Base-by-base conservation (phyloP, 1,140 invertebrate species). In the Berghia stephanieae region DNA sequence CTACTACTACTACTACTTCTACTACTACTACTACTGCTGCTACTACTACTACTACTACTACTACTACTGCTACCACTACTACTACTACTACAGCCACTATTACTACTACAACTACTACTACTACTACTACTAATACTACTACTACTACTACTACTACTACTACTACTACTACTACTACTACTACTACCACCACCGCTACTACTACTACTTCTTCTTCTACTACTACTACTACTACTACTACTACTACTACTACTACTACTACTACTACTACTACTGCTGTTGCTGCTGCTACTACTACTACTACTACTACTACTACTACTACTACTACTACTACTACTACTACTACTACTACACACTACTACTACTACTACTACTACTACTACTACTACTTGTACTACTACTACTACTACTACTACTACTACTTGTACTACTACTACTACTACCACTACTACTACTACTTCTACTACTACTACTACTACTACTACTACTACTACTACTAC, bases 251-350 rank as follows among this genome's bases (percentile, higher is more conserved):
- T 52, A 16, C 46, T 52, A 16, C 46, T 52, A 16, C 46, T 52
- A 16, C 46, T 52, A 16, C 46, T 52, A 16, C 46, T 52, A 16
- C 46, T 52, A 16, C 46, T 52, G 13, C 46, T 52, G 13, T 24
- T 52, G 13, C 46, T 52, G 13, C 46, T 52, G 46, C n/a, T 52
- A 52, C 46, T 52, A 52, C 46, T 52, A 52, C 46, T 52, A 52
- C 46, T 52, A 52, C 46, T 52, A 52, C 46, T 52, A 52, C 46
- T 52, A 52, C 46, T 52, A 52, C 46, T 52, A 52, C 46, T 52
- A 52, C 46, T 52, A 52, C 46, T 52, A 52, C 46, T 52, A 52
- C 46, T 52, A 52, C 46, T 52, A 52, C 46, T 52, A 52, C 46
- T 52, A 52, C 46, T 52, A 52, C 46, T 52, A 52, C 46, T 52